These are phyloP conservation scores for Thymallus thymallus DNA, from an alignment of 2,113 vertebrate genomes.

Conservation along the genomic window DNA sequence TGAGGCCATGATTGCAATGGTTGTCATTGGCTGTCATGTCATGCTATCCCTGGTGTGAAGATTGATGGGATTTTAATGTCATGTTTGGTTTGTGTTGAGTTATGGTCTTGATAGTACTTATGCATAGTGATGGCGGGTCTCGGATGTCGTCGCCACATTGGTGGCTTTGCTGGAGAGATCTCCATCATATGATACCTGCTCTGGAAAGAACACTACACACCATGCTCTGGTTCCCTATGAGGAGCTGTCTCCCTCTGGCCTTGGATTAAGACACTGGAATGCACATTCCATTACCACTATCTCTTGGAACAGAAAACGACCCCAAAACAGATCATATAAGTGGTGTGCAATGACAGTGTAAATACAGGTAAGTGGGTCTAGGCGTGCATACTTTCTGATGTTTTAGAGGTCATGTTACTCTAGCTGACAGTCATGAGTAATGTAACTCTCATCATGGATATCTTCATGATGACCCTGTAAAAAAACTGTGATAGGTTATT, in stretches of 20 bases:
- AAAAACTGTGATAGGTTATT: too few relatives aligned
- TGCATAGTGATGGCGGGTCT: not conserved
- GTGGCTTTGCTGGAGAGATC: not conserved
- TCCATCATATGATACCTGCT: not conserved
- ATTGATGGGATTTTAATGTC: not conserved
- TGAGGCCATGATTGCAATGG: not conserved
- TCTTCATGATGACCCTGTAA: too few relatives aligned
- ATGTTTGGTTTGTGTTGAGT: not conserved
- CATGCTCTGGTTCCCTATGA: not conserved
- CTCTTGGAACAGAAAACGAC: slow-evolving; percentile 14
- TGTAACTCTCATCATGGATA: too few relatives aligned
- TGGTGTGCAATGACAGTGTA: not conserved
- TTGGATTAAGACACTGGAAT: slow-evolving; percentile 10
- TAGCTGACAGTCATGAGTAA: too few relatives aligned
- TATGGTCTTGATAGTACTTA: not conserved
- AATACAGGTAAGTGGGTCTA: not conserved
- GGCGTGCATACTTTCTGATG: too few relatives aligned
- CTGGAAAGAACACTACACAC: not conserved
- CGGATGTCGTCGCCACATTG: not conserved
- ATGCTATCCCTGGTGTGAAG: not conserved
- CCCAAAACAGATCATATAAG: slow-evolving; percentile 4
- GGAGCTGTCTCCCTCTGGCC: not conserved
- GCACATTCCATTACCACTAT: slow-evolving; percentile 10
- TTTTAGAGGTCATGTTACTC: too few relatives aligned
- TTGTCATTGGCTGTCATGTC: not conserved